A percentile compares a stretch with the other conserved stretches of the same genome.
Evolutionary conservation across 2,113 vertebrate species (phyloP).

Genomic region (Telmatochromis sp.): DNA sequence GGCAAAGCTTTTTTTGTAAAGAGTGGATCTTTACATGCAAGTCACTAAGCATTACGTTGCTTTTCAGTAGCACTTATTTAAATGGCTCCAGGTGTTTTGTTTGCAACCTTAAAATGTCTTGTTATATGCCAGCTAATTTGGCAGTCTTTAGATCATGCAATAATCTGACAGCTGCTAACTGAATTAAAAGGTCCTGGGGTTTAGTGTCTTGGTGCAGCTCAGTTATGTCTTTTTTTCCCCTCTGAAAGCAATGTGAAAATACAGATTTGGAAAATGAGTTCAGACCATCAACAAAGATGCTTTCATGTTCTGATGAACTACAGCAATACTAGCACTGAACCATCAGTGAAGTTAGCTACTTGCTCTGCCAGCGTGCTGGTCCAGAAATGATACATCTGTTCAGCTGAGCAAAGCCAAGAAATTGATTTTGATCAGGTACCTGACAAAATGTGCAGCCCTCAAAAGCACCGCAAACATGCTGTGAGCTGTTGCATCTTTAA

Average conservation of each 20-base stretch:
- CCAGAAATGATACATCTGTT: constrained; percentile 20
- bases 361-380: neutral
- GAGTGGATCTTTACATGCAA: neutral
- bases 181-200: neutral
- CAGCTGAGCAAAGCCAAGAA: neutral
- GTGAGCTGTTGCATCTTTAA: neutral
- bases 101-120: neutral
- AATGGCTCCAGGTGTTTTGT: neutral
- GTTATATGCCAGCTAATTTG: neutral
- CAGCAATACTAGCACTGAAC: neutral
- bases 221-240: neutral
- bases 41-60: neutral
- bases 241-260: neutral
- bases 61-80: neutral
- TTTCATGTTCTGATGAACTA: neutral
- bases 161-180: constrained; percentile 16
- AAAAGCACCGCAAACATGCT: neutral
- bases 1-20: neutral
- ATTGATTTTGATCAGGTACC: constrained; percentile 20
- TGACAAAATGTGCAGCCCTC: neutral
- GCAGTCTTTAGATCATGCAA: neutral
- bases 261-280: neutral
- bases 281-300: neutral
- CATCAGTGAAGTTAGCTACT: neutral
- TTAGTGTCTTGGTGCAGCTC: neutral